Conservation (phyloP, 2,113 vertebrate genomes). For the Chionis minor region DNA sequence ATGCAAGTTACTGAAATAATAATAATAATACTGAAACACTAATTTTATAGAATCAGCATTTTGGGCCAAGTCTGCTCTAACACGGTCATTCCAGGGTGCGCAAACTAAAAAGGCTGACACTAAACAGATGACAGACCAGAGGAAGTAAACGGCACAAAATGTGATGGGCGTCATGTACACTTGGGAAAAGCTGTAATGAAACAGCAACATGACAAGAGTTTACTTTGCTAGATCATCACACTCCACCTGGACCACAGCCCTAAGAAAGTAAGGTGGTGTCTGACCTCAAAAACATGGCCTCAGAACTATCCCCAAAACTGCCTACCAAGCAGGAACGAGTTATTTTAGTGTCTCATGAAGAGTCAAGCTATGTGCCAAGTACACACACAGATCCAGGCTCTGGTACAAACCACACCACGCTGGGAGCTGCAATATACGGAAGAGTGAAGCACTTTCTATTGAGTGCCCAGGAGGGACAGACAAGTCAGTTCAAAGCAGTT, state of each 20-base stretch:
- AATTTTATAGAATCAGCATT: not conserved
- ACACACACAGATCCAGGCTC: not conserved
- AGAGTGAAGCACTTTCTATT: not conserved
- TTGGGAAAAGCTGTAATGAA: not conserved
- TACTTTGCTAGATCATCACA: not conserved
- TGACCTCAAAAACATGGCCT: constrained; percentile 31
- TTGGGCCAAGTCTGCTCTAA: not conserved
- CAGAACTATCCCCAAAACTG: constrained; percentile 4
- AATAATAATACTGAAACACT: not conserved
- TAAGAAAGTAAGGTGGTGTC: not conserved
- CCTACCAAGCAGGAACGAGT: constrained; percentile 20
- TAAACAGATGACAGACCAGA: not conserved
- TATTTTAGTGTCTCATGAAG: constrained; percentile 10
- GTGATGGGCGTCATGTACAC: not conserved
- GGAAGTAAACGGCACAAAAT: not conserved
- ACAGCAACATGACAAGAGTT: not conserved
- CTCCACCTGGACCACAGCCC: not conserved
- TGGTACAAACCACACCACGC: not conserved
- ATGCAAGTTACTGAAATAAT: not conserved
- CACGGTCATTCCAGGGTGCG: not conserved
- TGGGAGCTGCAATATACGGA: not conserved
- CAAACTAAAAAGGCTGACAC: not conserved
- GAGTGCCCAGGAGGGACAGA: not conserved
- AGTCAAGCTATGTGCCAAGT: not conserved
- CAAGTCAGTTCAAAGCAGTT: constrained; percentile 24